Evolutionary conservation across 2,113 vertebrate genomes (phyloP).

Genomic region (Psettodes erumei): DNA sequence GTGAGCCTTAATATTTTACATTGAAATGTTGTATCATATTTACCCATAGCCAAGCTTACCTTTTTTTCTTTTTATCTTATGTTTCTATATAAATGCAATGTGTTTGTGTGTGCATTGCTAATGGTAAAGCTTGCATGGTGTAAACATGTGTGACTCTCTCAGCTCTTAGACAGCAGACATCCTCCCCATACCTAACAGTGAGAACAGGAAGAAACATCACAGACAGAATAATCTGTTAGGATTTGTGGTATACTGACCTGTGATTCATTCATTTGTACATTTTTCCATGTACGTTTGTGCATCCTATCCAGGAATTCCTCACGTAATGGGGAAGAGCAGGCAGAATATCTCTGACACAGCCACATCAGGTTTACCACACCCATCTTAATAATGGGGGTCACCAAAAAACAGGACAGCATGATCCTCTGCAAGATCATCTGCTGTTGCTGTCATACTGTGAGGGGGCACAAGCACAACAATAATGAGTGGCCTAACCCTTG

Average conservation of each 20-base stretch:
- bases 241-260: too few species aligned
- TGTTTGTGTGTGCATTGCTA: constrained; percentile 6
- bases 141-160: constrained; percentile 14
- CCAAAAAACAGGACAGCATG: not conserved
- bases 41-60: constrained; percentile 44
- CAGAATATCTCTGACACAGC: not conserved
- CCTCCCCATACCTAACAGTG: not conserved
- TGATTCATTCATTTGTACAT: too few species aligned
- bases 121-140: constrained; percentile 4
- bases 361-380: not conserved
- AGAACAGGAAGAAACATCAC: not conserved
- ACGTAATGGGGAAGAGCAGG: not conserved
- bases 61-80: constrained; percentile 20
- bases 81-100: constrained; percentile 5
- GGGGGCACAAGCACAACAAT: not conserved
- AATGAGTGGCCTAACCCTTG: not conserved
- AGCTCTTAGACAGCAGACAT: constrained; percentile 15
- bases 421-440: not conserved
- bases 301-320: not conserved
- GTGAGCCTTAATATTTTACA: constrained; percentile 40
- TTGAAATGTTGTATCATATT: constrained; percentile 38
- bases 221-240: too few species aligned
- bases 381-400: not conserved
- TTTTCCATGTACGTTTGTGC: not conserved
- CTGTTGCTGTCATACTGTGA: not conserved